Base-by-base conservation (phyloP, 2,113 vertebrate genomes). In the Machaerirhynchus nigripectus region DNA sequence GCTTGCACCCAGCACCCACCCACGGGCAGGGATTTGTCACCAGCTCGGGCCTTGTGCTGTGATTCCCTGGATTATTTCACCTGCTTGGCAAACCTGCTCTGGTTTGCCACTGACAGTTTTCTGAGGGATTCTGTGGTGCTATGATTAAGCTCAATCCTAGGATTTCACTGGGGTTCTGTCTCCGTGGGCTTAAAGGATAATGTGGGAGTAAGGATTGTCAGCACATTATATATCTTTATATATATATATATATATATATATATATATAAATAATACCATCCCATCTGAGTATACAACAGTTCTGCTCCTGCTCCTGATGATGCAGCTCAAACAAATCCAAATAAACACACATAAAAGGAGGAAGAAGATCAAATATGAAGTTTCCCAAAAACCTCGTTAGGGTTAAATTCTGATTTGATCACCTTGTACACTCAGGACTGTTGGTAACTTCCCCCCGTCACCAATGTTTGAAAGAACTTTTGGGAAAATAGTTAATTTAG, bases 121-220 rank as follows among this genome's bases (percentile, higher is more conserved):
- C 47, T 47, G 31, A 24, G 47, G 65, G 37, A 13, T 21, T 15
- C 4, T 3, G 0, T 6, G 15, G 16, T 56, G 42, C 46, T 49
- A 22, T 27, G 37, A 12, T 59, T 21, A 39, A 84, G 15, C 12
- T 49, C 63, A 31, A 3, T 33, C 46, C 84, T 42, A 27, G 67
- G 42, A 37, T 28, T 15, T 55, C 53, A 5, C 50, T 11, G 68
- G 40, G 20, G 35, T 64, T n/a, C 47, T 60, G 27, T 13, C 37
- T 39, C 30, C 1, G 0, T 5, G 10, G 14, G 31, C 15, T 71
- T 28, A 6, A 24, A 60, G 13, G 37, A 22, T 55, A 31, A 40
- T 8, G 6, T 0, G 9, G 61, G 55, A 47, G 9, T 61, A 47
- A 42, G 26, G 40, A 31, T 33, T 17, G 42, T 7, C 70, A 61